Evolutionary conservation across 2,113 vertebrate genomes (phyloP), one percentile per base, ranked within the genome.

Genomic region (Onychorhynchus coronatus): DNA sequence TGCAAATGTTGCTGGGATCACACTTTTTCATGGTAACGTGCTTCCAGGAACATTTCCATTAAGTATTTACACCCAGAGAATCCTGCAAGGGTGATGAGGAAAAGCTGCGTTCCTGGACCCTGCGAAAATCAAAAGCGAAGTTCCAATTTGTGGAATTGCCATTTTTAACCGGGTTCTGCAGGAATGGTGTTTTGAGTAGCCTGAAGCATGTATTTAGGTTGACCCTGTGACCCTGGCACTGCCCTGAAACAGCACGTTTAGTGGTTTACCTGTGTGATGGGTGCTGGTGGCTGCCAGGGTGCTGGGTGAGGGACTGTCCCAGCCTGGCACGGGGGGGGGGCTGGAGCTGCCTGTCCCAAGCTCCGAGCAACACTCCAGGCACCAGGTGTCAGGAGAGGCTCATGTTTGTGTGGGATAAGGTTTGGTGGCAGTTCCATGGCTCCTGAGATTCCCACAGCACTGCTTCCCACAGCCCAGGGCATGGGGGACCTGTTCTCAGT

Each of bases 321-420:
- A 13, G 37, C 5, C 1, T 2, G 56, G 24, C 13, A 42, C 0
- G 17, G 16, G 11, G 25, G 25, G 5, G 71, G 9, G 59, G 4
- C 37, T 21, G 80, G 37, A 8, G 33, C 24, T 41, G 31, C 30
- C 18, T 7, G 71, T 49, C 30, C 33, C 66, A 6, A n/a, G 37
- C 80, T 46, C 73, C 1, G 20, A 35, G 89, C 41, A 3, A 11
- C 50, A 35, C 22, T 59, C 16, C 31, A 46, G 19, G 91, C 98
- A 75, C 96, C 74, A 41, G 97, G 91, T 94, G 97, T 91, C 97
- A 97, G 75, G 47, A 82, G 70, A 66, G 37, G 17, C 66, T 74
- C 74, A 39, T 0, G 18, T 37, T 72, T 46, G 67, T 5, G 65
- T 21, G 14, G 22, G 6, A 9, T 15, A 71, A 3, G 37, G 56